Evolutionary conservation across 1,140 invertebrate species (phyloP), one percentile per base, ranked within the genome.

Genomic region (Bombus haemorrhoidalis): DNA sequence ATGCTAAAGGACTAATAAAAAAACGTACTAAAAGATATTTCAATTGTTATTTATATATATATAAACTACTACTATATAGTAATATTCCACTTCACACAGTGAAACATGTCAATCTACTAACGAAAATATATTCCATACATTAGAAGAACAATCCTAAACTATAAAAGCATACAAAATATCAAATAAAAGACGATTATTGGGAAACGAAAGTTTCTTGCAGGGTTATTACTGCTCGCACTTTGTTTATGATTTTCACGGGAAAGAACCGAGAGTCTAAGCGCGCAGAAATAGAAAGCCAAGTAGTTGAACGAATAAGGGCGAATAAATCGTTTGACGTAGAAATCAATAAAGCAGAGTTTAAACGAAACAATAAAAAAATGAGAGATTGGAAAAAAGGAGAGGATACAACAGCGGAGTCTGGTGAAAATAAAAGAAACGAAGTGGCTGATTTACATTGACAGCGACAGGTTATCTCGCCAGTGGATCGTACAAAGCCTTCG

Each of bases 371-470:
- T 74, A n/a, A 75, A 86, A 43, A 39, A 80, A 66, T 72, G 53
- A 64, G n/a, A 66, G 43, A n/a, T 72, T 64, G 25, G 18, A 69
- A 25, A 83, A 69, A 43, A 34, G 41, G 41, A 68, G 43, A 62
- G 53, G 47, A 13, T 57, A 57, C 32, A 41, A 82, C 82, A 71
- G 71, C 71, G 37, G 25, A 34, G 78, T 88, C 89, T 57, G 74
- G 57, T 39, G 47, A 81, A 85, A 84, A 89, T 80, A 87, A 85
- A 87, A 69, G 71, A 77, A 69, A 89, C 59, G 75, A 85, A 77
- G 32, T 18, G 68, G 57, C 82, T 90, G 88, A 90, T 90, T 90
- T 90, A 87, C 89, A 87, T 90, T 80, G 89, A 83, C 88, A 85
- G 86, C 76, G 86, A 87, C 82, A 82, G 82, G 79, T 90, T 69